Percentiles rank a stretch among this genome's conserved stretches.
Evolutionary conservation across 2,797 vertebrate species (phyloP).

Genomic region (Aldrovandia affinis): DNA sequence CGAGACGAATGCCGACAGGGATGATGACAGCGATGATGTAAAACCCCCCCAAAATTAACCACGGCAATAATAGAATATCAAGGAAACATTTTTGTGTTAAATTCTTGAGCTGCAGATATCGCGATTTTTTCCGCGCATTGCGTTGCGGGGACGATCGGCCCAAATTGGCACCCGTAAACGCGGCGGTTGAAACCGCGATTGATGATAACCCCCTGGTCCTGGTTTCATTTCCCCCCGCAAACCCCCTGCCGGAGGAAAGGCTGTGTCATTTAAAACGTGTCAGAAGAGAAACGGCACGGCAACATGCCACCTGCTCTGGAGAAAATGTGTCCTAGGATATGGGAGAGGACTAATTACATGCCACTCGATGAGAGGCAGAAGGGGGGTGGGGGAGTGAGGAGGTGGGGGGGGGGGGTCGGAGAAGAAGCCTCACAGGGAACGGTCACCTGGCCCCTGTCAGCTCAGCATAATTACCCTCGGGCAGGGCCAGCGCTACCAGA

Average conservation of each 20-base stretch:
- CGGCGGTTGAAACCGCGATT: no score
- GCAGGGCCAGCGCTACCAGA: constrained; percentile 72
- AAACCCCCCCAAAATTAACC: not conserved
- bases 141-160: not conserved
- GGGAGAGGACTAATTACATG: constrained; percentile 29
- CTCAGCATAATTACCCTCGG: constrained; percentile 78
- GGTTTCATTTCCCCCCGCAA: not conserved
- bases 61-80: not conserved
- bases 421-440: constrained; percentile 18
- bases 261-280: constrained; percentile 7
- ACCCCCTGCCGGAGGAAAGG: not conserved
- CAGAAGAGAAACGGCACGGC: constrained; percentile 11
- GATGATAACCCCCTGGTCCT: not conserved
- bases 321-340: constrained; percentile 14
- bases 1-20: not conserved
- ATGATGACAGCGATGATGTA: not conserved
- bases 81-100: not conserved
- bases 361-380: not conserved
- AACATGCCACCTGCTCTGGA: not conserved
- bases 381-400: not conserved
- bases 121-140: not conserved
- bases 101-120: not conserved
- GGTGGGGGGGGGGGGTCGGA: not conserved
- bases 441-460: constrained; percentile 29
- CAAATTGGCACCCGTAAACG: not conserved